Conservation (phyloP, 1,140 invertebrate species). For the Danaus plexippus region DNA sequence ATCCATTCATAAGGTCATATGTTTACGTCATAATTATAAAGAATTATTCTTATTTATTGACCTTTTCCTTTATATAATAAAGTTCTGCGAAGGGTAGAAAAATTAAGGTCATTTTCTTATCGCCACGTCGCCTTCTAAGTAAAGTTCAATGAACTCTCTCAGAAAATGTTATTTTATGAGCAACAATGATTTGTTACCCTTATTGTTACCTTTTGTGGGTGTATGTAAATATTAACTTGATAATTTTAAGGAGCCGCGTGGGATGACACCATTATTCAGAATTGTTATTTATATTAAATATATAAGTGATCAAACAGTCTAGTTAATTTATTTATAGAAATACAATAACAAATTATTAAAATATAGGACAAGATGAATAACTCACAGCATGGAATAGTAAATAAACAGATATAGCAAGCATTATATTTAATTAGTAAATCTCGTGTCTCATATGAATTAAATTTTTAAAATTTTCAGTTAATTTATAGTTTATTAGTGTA, state of each 20-base stretch:
- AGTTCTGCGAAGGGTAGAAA: slow-evolving; percentile 16
- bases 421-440: too few relatives aligned
- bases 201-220: slow-evolving; percentile 10
- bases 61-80: slow-evolving; percentile 14
- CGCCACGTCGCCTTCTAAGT: slow-evolving; percentile 10
- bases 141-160: slow-evolving; percentile 19
- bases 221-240: slow-evolving; percentile 5
- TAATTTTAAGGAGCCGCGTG: slow-evolving; percentile 5
- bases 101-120: slow-evolving; percentile 17
- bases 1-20: slow-evolving; percentile 16
- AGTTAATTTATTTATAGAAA: too few relatives aligned
- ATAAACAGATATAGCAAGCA: too few relatives aligned
- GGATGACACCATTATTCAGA: background rate
- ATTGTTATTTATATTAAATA: too few relatives aligned
- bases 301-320: too few relatives aligned
- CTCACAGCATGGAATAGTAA: too few relatives aligned
- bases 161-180: slow-evolving; percentile 10
- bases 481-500: too few relatives aligned
- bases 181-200: slow-evolving; percentile 6
- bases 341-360: too few relatives aligned
- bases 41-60: slow-evolving; percentile 3
- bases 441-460: too few relatives aligned
- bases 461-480: too few relatives aligned
- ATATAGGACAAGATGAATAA: too few relatives aligned
- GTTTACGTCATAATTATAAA: slow-evolving; percentile 14